phyloP scores from a whole-genome alignment of 2,888 invertebrate genomes.

The Mellilla xanthometata region DNA sequence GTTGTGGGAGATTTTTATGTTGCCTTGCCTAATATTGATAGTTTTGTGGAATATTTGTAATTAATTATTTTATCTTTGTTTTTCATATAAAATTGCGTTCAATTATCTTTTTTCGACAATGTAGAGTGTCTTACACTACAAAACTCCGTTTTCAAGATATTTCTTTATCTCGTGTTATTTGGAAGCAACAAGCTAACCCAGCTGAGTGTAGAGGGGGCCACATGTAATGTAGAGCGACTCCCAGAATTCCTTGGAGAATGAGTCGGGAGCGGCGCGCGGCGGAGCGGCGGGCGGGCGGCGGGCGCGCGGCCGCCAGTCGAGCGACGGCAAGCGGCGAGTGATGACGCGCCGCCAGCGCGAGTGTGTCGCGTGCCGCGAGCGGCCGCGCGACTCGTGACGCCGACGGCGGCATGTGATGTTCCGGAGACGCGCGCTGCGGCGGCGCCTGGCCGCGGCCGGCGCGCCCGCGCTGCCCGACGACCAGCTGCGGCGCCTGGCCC shows the following conservation, averaged over 20 bases:
- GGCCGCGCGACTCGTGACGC: conserved; percentile 64
- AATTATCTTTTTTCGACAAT: no score
- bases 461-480: conserved; percentile 86
- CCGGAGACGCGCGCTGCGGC: conserved; percentile 85
- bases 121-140: no score
- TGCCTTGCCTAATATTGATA: no score
- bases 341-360: conserved; percentile 50
- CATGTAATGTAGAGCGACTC: no score
- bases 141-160: no score
- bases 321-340: conserved; percentile 59
- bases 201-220: no score
- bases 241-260: conserved; percentile 11
- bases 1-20: no score
- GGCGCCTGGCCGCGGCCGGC: conserved; percentile 80
- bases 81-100: no score
- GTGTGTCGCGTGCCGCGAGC: conserved; percentile 58
- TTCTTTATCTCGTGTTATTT: no score
- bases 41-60: no score
- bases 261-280: conserved; percentile 7
- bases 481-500: conserved; percentile 77
- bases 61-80: no score
- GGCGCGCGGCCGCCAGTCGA: conserved; percentile 48
- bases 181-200: no score
- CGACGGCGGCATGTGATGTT: conserved; percentile 78
- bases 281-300: conserved; percentile 19